Conservation (phyloP, 2,797 vertebrate genomes). For the Arnoldichthys spilopterus region DNA sequence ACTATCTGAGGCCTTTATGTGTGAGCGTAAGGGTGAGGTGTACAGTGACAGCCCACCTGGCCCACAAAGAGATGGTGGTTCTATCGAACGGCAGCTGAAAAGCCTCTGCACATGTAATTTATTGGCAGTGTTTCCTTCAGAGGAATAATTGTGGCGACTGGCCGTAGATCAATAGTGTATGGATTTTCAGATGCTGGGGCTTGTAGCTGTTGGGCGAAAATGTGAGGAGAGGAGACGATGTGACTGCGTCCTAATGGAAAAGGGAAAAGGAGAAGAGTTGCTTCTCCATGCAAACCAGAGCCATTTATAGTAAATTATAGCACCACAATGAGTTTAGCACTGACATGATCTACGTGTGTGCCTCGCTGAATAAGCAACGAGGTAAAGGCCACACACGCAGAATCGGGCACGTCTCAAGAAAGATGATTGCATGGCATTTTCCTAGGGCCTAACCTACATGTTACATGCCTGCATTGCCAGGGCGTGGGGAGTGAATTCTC, state of each 20-base stretch:
- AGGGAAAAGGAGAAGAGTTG: constrained; percentile 68
- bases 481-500: neutral
- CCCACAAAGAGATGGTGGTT: constrained; percentile 57
- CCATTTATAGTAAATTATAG: constrained; percentile 37
- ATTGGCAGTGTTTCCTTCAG: constrained; percentile 92
- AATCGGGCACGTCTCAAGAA: constrained; percentile 16
- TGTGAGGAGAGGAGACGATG: constrained; percentile 87
- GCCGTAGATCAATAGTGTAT: constrained; percentile 89
- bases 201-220: constrained; percentile 89
- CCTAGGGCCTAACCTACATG: neutral
- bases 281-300: constrained; percentile 36
- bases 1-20: neutral
- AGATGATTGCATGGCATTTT: neutral
- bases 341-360: constrained; percentile 36
- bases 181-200: constrained; percentile 91
- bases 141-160: constrained; percentile 94
- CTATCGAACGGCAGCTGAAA: constrained; percentile 90
- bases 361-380: constrained; percentile 24
- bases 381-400: constrained; percentile 1
- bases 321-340: constrained; percentile 38
- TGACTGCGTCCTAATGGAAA: constrained; percentile 91
- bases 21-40: constrained; percentile 14
- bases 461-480: neutral
- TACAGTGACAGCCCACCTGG: constrained; percentile 52
- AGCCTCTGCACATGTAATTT: constrained; percentile 90